These are phyloP conservation scores for Pipistrellus nathusii DNA, from an alignment of 2,797 vertebrate species.

Conservation along the genomic window DNA sequence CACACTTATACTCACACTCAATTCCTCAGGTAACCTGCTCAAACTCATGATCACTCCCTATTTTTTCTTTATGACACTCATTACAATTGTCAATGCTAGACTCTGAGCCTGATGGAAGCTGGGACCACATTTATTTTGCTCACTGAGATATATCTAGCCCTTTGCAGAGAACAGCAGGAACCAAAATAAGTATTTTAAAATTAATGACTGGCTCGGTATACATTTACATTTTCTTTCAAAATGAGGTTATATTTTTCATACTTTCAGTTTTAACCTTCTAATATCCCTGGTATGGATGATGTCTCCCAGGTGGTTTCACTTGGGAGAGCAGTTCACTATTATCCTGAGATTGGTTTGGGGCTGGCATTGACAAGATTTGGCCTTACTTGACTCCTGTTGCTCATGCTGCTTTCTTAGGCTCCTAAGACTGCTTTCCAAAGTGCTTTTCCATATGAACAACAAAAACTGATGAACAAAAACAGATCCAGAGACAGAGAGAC, in stretches of 20 bases:
- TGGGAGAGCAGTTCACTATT: background rate
- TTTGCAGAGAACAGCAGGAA: background rate
- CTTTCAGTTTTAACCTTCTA: slow-evolving; percentile 21
- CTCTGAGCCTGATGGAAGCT: background rate
- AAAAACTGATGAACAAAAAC: too few species aligned
- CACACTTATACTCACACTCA: background rate
- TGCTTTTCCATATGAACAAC: background rate
- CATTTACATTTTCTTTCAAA: background rate
- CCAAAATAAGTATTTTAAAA: slow-evolving; percentile 3
- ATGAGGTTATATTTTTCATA: background rate
- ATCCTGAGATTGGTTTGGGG: background rate
- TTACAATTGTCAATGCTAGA: background rate
- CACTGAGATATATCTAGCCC: background rate
- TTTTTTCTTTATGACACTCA: background rate
- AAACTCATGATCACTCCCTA: background rate
- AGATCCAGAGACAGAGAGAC: too few species aligned
- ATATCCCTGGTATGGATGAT: background rate
- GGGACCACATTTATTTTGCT: background rate
- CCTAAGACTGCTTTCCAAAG: background rate
- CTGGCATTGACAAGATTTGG: background rate
- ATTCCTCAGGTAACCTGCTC: background rate
- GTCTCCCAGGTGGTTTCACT: background rate
- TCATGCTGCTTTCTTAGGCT: background rate
- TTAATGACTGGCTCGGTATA: background rate
- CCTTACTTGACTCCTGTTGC: background rate